A percentile compares a stretch with the other conserved stretches of the same genome.
phyloP scores from a whole-genome alignment of 2,888 invertebrate species.

The Pandemis corylana region DNA sequence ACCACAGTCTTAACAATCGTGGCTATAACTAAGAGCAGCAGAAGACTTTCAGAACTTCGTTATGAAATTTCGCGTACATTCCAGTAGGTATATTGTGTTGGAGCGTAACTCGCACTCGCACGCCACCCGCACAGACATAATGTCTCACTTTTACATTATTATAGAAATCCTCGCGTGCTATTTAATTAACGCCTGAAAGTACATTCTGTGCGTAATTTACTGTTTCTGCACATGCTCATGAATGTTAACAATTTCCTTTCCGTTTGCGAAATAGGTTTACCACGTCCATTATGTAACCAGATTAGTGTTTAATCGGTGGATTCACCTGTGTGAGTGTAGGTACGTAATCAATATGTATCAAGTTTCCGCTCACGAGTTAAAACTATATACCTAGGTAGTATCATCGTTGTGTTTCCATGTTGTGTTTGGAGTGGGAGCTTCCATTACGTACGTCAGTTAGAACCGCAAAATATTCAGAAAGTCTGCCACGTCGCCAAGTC shows the following conservation, averaged over 20 bases:
- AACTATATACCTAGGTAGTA: conserved; percentile 27
- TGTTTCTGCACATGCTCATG: conserved; percentile 56
- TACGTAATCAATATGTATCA: conserved; percentile 27
- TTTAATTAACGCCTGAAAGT: conserved; percentile 53
- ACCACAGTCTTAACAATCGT: not conserved
- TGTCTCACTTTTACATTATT: conserved; percentile 52
- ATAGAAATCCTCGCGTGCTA: conserved; percentile 53
- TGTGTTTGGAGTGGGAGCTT: conserved; percentile 8
- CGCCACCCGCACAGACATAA: conserved; percentile 47
- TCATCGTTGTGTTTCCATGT: not conserved
- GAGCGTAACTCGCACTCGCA: conserved; percentile 55
- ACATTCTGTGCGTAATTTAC: conserved; percentile 55
- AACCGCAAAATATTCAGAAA: conserved; percentile 24
- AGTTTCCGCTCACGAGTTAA: conserved; percentile 26
- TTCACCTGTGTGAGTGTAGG: too few species aligned
- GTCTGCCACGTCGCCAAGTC: conserved; percentile 29
- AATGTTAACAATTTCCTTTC: conserved; percentile 60
- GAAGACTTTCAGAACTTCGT: not conserved
- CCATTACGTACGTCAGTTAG: conserved; percentile 21
- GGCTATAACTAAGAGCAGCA: not conserved
- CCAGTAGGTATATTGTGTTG: not conserved
- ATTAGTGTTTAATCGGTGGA: conserved; percentile 32
- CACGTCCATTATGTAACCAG: conserved; percentile 47
- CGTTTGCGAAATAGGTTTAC: conserved; percentile 56
- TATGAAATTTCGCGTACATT: not conserved